These are phyloP conservation scores for Phrynosoma blainvillii DNA, from an alignment of 2,113 vertebrate species.

Conservation along the genomic window DNA sequence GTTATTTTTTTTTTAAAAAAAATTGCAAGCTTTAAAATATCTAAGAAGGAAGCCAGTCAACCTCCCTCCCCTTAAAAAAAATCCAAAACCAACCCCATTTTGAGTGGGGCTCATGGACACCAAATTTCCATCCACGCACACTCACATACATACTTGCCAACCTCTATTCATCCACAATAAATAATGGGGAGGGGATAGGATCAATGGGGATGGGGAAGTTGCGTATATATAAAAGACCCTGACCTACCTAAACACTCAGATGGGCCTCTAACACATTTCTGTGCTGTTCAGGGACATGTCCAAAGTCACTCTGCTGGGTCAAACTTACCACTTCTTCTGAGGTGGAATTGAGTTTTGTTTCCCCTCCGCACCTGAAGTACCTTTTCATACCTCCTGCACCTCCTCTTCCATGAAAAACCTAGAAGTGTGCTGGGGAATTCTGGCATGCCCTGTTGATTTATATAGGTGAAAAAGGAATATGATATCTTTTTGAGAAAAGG, in stretches of 20 bases:
- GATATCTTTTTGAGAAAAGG: conserved; percentile 12
- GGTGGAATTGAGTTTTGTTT: background rate
- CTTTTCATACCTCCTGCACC: background rate
- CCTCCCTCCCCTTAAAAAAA: background rate
- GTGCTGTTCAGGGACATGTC: background rate
- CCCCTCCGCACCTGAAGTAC: background rate
- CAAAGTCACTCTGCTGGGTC: background rate
- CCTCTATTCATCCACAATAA: conserved; percentile 37
- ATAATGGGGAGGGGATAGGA: conserved; percentile 10
- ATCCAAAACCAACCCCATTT: background rate
- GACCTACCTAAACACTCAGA: conserved; percentile 1
- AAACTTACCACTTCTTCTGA: background rate
- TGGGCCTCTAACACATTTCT: background rate
- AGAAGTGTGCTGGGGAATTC: background rate
- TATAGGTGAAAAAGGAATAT: background rate
- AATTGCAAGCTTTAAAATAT: conserved; percentile 30
- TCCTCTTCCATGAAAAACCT: background rate
- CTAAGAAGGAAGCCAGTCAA: conserved; percentile 10
- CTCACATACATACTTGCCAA: conserved; percentile 34
- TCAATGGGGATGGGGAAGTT: background rate
- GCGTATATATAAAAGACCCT: background rate
- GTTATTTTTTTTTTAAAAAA: background rate
- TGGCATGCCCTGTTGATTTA: background rate
- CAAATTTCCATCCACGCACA: conserved; percentile 4
- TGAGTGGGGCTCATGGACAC: background rate